Conservation (phyloP, 2,113 vertebrate genomes). For the Porphyrio hochstetteri region DNA sequence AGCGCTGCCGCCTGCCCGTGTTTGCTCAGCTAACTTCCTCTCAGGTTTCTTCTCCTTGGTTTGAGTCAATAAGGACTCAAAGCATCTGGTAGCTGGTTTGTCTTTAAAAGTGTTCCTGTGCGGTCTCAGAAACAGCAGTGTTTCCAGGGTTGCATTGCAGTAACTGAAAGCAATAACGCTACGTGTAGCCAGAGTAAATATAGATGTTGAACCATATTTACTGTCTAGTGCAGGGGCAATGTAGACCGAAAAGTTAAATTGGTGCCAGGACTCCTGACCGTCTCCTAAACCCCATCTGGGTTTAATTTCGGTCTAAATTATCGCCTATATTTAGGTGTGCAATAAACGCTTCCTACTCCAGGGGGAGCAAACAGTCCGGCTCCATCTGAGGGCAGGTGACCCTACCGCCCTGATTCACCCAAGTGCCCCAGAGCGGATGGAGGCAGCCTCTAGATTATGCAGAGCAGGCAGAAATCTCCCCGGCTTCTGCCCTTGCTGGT, state of each 20-base stretch:
- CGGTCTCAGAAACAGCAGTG: not conserved
- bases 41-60: not conserved
- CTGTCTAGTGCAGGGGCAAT: not conserved
- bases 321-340: not conserved
- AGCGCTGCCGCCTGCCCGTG: accelerated
- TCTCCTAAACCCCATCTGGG: not conserved
- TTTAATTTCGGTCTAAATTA: not conserved
- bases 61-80: not conserved
- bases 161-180: not conserved
- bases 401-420: accelerated
- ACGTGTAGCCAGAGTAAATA: not conserved
- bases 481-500: not conserved
- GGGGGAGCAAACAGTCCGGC: not conserved
- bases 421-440: not conserved
- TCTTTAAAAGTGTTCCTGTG: not conserved
- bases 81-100: not conserved
- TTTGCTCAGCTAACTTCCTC: not conserved
- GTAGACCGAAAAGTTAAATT: not conserved
- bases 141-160: not conserved
- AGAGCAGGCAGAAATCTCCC: not conserved
- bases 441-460: not conserved
- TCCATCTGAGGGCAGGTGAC: not conserved
- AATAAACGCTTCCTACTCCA: not conserved
- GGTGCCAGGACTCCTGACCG: not conserved
- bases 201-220: not conserved